These are phyloP conservation scores for Leuciscus idus DNA, from an alignment of 2,113 vertebrate species.

Conservation along the genomic window DNA sequence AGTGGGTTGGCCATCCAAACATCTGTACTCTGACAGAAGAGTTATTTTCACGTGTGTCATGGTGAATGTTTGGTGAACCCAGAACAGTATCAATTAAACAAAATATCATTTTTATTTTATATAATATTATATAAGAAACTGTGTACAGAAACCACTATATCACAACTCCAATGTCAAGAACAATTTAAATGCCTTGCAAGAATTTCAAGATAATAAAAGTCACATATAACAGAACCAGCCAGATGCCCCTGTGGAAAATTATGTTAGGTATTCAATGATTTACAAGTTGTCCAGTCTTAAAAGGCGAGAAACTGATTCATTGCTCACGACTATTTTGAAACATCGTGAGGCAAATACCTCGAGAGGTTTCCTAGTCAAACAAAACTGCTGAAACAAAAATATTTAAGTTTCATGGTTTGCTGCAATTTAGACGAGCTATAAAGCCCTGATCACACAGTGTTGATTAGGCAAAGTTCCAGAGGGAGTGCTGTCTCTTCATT, in stretches of 20 bases:
- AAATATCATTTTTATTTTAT: neutral
- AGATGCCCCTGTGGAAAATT: slow-evolving; percentile 13
- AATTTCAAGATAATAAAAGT: neutral
- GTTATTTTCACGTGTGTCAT: neutral
- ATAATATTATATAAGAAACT: neutral
- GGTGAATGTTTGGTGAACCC: neutral
- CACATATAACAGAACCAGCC: neutral
- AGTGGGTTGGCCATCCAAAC: neutral
- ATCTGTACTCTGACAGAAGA: neutral
- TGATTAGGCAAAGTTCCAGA: slow-evolving; percentile 9
- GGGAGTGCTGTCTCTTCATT: neutral
- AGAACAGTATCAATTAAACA: neutral
- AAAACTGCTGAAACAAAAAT: slow-evolving; percentile 29
- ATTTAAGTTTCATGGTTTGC: slow-evolving; percentile 5
- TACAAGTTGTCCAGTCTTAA: slow-evolving; percentile 26
- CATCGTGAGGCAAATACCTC: slow-evolving; percentile 23
- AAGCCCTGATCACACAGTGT: neutral
- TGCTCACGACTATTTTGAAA: slow-evolving; percentile 31
- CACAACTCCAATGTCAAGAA: neutral
- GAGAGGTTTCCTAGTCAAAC: slow-evolving; percentile 24
- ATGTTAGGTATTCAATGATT: slow-evolving; percentile 29
- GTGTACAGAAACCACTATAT: neutral
- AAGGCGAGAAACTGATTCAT: slow-evolving; percentile 37
- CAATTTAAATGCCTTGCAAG: slow-evolving; percentile 3
- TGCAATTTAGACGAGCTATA: neutral